phyloP scores from a whole-genome alignment of 2,888 invertebrate species.

The Volucella bombylans region DNA sequence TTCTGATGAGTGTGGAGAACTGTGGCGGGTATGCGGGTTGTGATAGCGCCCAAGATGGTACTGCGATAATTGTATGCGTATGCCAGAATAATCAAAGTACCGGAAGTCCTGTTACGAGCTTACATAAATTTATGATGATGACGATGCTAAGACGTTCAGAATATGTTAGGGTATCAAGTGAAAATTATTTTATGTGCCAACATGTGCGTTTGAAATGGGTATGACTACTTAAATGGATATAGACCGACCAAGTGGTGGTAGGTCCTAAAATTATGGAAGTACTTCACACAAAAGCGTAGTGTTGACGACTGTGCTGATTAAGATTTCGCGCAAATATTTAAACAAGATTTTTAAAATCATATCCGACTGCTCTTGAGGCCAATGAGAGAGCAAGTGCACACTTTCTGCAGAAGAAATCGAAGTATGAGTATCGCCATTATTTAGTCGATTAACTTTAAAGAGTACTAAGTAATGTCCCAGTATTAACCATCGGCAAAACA shows the following conservation, averaged over 20 bases:
- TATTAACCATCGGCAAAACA: too few species aligned
- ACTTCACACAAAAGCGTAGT: too few species aligned
- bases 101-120: constrained; percentile 57
- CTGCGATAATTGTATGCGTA: constrained; percentile 59
- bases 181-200: constrained; percentile 33
- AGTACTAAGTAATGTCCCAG: too few species aligned
- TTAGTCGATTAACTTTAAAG: too few species aligned
- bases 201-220: neutral
- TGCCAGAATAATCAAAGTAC: constrained; percentile 55
- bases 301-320: too few species aligned
- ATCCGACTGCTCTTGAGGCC: too few species aligned
- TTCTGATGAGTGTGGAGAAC: neutral
- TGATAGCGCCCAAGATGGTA: constrained; percentile 15
- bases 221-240: neutral
- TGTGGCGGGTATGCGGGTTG: neutral
- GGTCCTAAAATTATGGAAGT: too few species aligned
- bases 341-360: too few species aligned
- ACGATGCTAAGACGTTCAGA: constrained; percentile 12
- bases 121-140: constrained; percentile 54
- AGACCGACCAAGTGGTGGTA: neutral
- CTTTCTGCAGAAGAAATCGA: too few species aligned
- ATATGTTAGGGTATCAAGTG: constrained; percentile 10
- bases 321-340: too few species aligned
- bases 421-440: too few species aligned
- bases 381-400: too few species aligned